Evolutionary conservation across 2,113 vertebrate genomes (phyloP), one percentile per base, ranked within the genome.

Genomic region (Periophthalmodon schlosseri): DNA sequence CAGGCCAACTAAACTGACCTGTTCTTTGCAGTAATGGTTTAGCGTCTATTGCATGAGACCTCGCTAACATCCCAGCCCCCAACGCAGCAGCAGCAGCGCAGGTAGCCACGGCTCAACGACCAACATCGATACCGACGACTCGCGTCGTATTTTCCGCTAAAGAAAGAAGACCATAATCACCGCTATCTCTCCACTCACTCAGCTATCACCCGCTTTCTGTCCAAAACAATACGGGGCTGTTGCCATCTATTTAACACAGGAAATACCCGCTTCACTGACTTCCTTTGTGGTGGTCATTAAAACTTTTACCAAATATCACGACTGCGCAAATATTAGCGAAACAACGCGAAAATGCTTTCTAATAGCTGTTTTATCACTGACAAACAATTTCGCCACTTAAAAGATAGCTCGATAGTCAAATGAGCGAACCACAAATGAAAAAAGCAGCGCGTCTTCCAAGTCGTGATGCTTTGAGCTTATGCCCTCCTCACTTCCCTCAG

Each of bases 381-480:
- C 60, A 14, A 36, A 28, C 33, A 34, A 23, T 50, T 50, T 56
- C 5, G 21, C 49, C 23, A 10, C 13, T 28, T 28, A 15, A 5
- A 33, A 70, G 64, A 23, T 5, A 68, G 1, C 36, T 69, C 54
- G 54, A 69, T 36, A 33, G 36, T 71, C 21, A 72, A 67, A 57
- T 18, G 44, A 65, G 24, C 72, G 77, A 86, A 77, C 72, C 71
- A 75, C 68, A 65, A 80, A 79, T 75, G 78, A 88, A 82, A 82
- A 76, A 76, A 81, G 61, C 81, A 46, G 78, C 5, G 69, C 76
- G 78, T 73, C 80, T 73, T 76, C 73, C 5, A 73, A 6, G 80
- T 82, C 88, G 89, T 88, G 89, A 91, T 91, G 89, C 88, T 84
- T 76, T 50, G 85, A 79, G 88, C 78, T 61, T 28, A 20, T 85